Conservation (phyloP, 2,113 vertebrate genomes). For the Tetrao urogallus region DNA sequence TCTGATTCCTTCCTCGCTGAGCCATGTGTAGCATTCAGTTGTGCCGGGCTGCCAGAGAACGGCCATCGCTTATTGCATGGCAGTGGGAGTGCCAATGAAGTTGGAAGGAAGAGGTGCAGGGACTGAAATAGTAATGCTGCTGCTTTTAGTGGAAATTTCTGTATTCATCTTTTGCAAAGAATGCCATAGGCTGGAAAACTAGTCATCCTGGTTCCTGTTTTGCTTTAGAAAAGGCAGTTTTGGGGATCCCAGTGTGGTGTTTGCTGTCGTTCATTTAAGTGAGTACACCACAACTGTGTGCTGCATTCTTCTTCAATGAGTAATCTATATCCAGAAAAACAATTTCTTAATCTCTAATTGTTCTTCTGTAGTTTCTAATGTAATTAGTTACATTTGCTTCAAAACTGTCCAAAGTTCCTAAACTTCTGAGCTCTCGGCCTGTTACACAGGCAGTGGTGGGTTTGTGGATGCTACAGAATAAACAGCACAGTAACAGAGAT, state of each 20-base stretch:
- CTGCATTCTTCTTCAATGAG: constrained; percentile 23
- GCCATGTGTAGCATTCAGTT: constrained; percentile 4
- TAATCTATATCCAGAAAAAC: constrained; percentile 36
- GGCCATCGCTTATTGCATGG: background rate
- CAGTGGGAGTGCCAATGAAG: constrained; percentile 3
- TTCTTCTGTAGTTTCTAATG: constrained; percentile 17
- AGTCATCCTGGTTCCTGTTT: background rate
- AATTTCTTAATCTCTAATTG: constrained; percentile 44
- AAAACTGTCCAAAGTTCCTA: background rate
- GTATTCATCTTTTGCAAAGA: background rate
- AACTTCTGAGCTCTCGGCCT: background rate
- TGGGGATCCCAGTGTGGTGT: background rate
- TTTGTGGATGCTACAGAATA: background rate
- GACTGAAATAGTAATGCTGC: background rate
- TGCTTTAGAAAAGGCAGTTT: background rate
- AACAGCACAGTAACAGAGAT: background rate
- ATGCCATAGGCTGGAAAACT: background rate
- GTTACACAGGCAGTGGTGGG: background rate
- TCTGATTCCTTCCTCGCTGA: background rate
- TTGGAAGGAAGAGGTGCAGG: background rate
- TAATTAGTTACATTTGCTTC: constrained; percentile 4
- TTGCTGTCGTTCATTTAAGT: background rate
- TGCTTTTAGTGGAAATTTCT: background rate
- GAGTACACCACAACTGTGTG: background rate
- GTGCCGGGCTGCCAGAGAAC: background rate